Base-by-base conservation (phyloP, 1,140 invertebrate genomes). In the Ips nitidus region DNA sequence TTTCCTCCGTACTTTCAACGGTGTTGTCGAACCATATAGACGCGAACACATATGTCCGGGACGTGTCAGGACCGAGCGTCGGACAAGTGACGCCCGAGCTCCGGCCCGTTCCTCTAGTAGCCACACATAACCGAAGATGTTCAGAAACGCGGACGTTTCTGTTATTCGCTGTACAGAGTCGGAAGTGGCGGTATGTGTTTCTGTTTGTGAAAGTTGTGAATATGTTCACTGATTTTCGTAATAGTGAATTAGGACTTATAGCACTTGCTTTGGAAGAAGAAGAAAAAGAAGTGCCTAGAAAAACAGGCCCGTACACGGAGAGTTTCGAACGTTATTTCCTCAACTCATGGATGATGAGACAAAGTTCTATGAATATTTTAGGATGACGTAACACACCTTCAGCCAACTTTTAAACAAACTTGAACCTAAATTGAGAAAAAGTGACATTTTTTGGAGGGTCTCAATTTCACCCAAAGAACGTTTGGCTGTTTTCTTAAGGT, bases 401-500 rank as follows among this genome's bases (percentile, higher is more conserved):
- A 7, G 62, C 52, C 45, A 41, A 22, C 41, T 52, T 43, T 61
- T 68, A 8, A 61, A 62, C 0, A 73, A 73, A 52, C n/a, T n/a
- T n/a, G n/a, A n/a, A n/a, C n/a, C n/a, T n/a, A n/a, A n/a, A n/a
- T n/a, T n/a, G n/a, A n/a, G n/a, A n/a, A n/a, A n/a, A 67, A 71
- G 56, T 47, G 39, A 58, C 41, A n/a, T 52, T 37, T 59, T 45
- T 71, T 69, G 66, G 57, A 71, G 65, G 55, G 37, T 36, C 64
- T 52, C 72, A 47, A 69, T 64, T 50, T 47, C 50, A 36, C 41
- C 70, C 3, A 52, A 37, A 55, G 47, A 74, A 41, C 59, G 64
- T 55, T 63, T 74, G 52, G 72, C 66, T 59, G 66, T 72, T 56
- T 72, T 71, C 65, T 71, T 73, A 2, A 71, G 72, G 66, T 73